Percentiles rank a stretch among this genome's conserved stretches.
phyloP scores from a whole-genome alignment of 2,888 invertebrate genomes.

The Podabrus alpinus region DNA sequence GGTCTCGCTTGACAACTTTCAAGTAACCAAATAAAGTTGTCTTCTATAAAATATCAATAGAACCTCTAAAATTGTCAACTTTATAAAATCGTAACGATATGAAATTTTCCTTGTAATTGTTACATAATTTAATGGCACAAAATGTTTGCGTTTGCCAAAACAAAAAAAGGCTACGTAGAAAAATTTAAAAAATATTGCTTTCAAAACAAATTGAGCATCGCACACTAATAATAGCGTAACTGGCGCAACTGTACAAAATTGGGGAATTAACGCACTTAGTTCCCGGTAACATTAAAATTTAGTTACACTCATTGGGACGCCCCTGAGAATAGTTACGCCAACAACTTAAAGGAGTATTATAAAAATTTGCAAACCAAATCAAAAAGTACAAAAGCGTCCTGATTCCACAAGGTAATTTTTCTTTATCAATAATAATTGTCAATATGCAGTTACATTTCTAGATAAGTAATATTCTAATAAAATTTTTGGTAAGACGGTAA shows the following conservation, averaged over 20 bases:
- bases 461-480: too few relatives aligned
- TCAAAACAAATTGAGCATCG: neutral
- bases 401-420: neutral
- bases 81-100: slow-evolving; percentile 2
- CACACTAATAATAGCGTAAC: too few relatives aligned
- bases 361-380: neutral
- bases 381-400: neutral
- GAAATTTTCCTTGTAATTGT: slow-evolving; percentile 1
- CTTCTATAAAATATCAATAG: neutral
- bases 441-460: too few relatives aligned
- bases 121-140: slow-evolving; percentile 1
- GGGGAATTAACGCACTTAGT: neutral
- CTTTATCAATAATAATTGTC: neutral
- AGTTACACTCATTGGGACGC: neutral
- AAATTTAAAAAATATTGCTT: neutral
- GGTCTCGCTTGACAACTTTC: neutral
- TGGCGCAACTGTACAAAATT: neutral
- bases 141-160: neutral
- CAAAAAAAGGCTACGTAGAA: neutral
- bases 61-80: neutral
- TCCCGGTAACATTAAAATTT: too few relatives aligned
- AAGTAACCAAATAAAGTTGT: neutral
- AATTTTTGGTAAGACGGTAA: too few relatives aligned
- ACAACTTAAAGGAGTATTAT: neutral
- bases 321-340: neutral